Conservation (phyloP, 2,888 invertebrate genomes). For the Callyntrura guangdongensis region DNA sequence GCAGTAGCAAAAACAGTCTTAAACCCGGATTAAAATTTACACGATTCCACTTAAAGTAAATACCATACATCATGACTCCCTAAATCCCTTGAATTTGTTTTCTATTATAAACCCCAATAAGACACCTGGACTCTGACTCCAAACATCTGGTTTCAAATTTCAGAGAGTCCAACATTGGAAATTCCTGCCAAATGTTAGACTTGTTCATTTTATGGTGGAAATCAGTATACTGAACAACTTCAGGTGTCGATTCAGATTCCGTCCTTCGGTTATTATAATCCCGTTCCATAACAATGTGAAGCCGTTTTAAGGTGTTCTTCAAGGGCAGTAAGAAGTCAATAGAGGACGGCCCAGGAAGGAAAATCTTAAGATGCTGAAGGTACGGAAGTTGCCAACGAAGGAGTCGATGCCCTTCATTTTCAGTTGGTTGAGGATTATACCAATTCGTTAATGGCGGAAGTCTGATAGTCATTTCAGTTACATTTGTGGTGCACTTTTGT, state of each 20-base stretch:
- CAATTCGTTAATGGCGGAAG: neutral
- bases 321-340: neutral
- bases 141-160: no score
- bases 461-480: neutral
- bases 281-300: neutral
- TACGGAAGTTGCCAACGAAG: neutral
- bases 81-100: no score
- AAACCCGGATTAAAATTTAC: no score
- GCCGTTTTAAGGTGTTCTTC: neutral
- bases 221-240: neutral
- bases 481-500: neutral
- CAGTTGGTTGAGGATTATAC: neutral
- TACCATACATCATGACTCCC: no score
- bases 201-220: neutral
- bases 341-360: neutral
- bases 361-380: neutral
- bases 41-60: no score
- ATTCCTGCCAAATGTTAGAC: slow-evolving; percentile 6
- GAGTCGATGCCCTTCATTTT: neutral
- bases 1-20: no score
- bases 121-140: no score
- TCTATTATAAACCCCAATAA: no score
- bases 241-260: neutral
- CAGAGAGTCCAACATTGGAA: no score
- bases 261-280: neutral